phyloP scores from a whole-genome alignment of 2,888 invertebrate genomes.

The Lymantria monacha region DNA sequence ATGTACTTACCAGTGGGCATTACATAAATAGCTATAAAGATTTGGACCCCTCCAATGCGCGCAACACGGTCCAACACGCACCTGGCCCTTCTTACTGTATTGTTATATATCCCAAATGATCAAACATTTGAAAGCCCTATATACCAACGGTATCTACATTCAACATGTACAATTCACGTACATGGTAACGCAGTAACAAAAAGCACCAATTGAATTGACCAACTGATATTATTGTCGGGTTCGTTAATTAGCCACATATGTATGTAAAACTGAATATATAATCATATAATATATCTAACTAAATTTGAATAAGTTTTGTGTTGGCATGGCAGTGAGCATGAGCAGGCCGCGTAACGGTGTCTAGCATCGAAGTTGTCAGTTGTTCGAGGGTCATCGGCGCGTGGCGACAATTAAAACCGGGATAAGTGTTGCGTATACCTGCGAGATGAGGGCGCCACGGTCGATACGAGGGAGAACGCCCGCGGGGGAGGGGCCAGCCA shows the following conservation, averaged over 20 bases:
- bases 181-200: constrained; percentile 8
- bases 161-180: too few relatives aligned
- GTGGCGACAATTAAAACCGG: constrained; percentile 80
- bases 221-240: constrained; percentile 21
- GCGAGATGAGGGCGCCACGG: constrained; percentile 78
- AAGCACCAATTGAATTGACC: constrained; percentile 5
- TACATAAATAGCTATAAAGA: too few relatives aligned
- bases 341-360: constrained; percentile 42
- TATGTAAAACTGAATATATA: constrained; percentile 23
- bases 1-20: too few relatives aligned
- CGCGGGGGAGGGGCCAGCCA: constrained; percentile 49
- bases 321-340: constrained; percentile 32
- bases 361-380: constrained; percentile 43
- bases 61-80: not conserved
- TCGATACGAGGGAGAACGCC: constrained; percentile 66
- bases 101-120: not conserved
- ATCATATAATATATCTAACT: constrained; percentile 15
- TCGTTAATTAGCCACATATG: constrained; percentile 14
- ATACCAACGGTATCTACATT: too few relatives aligned
- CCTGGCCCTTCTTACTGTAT: not conserved
- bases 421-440: constrained; percentile 81
- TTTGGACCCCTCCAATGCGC: too few relatives aligned
- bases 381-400: constrained; percentile 70
- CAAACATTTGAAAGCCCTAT: not conserved
- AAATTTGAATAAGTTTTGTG: constrained; percentile 42